A percentile compares a stretch with the other conserved stretches of the same genome.
Conservation (phyloP, 92 coral and sea anemone genomes). For the Virgularia gustaviana region DNA sequence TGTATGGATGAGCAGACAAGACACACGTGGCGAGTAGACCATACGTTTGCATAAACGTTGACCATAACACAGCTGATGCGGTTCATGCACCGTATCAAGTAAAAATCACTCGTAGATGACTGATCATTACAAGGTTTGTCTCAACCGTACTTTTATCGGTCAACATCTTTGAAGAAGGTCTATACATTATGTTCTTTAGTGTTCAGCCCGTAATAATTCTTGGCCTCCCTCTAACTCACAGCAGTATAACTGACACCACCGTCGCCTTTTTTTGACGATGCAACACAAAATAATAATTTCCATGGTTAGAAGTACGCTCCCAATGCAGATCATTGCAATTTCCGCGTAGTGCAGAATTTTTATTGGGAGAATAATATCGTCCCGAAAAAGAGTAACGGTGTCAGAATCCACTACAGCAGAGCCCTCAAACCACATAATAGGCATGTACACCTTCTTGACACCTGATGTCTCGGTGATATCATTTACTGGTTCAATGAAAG, state of each 20-base stretch:
- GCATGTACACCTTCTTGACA: slow-evolving; percentile 56
- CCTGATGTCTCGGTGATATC: slow-evolving; percentile 55
- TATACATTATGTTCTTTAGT: no score
- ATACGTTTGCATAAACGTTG: no score
- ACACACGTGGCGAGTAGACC: no score
- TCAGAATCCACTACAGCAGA: slow-evolving; percentile 59
- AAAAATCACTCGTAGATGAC: no score
- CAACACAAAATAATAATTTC: slow-evolving; percentile 4
- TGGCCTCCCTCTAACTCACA: background rate
- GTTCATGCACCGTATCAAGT: no score
- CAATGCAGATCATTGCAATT: slow-evolving; percentile 47
- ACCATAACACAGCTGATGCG: no score
- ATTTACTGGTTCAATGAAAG: slow-evolving; percentile 53
- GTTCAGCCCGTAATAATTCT: no score
- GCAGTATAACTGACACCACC: background rate
- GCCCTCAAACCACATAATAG: slow-evolving; percentile 69
- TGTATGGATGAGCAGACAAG: no score
- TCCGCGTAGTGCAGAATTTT: slow-evolving; percentile 43
- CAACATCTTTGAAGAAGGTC: no score
- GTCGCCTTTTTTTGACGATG: background rate
- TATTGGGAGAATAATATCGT: slow-evolving; percentile 41
- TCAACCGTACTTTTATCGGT: no score
- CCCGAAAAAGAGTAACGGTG: slow-evolving; percentile 51
- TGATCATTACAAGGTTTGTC: no score
- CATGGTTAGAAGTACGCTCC: slow-evolving; percentile 12